These are phyloP conservation scores for Willowsia nigromaculata DNA, from an alignment of 2,888 invertebrate genomes.

Conservation along the genomic window DNA sequence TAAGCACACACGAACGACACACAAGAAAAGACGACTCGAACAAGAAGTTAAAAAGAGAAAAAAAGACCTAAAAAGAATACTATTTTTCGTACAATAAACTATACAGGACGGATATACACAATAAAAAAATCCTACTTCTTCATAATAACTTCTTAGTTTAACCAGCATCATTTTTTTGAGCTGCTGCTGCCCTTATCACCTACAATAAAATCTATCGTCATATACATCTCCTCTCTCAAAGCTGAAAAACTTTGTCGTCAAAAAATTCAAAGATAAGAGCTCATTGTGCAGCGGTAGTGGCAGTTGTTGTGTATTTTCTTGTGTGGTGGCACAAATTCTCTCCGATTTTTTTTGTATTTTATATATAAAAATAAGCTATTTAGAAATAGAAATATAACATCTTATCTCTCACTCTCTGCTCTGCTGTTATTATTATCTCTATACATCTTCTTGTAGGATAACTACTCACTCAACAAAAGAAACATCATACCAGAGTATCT, in stretches of 20 bases:
- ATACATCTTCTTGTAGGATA: too few relatives aligned
- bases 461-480: too few relatives aligned
- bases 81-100: constrained; percentile 19
- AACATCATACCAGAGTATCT: too few relatives aligned
- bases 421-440: too few relatives aligned
- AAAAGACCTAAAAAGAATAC: constrained; percentile 23
- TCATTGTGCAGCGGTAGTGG: neutral
- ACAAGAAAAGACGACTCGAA: constrained; percentile 22
- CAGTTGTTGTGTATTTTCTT: neutral
- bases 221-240: too few relatives aligned
- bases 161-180: neutral
- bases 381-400: too few relatives aligned
- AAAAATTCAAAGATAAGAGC: neutral
- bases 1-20: constrained; percentile 11
- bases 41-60: neutral
- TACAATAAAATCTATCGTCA: too few relatives aligned
- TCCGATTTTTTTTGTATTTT: constrained; percentile 36
- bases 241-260: too few relatives aligned
- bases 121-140: neutral
- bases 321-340: constrained; percentile 45
- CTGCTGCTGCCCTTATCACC: neutral
- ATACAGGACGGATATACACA: neutral
- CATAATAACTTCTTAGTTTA: neutral
- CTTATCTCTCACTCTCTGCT: too few relatives aligned
- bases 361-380: neutral